Conservation (phyloP, 1,140 invertebrate species). For the Drosophila ogumai region DNA sequence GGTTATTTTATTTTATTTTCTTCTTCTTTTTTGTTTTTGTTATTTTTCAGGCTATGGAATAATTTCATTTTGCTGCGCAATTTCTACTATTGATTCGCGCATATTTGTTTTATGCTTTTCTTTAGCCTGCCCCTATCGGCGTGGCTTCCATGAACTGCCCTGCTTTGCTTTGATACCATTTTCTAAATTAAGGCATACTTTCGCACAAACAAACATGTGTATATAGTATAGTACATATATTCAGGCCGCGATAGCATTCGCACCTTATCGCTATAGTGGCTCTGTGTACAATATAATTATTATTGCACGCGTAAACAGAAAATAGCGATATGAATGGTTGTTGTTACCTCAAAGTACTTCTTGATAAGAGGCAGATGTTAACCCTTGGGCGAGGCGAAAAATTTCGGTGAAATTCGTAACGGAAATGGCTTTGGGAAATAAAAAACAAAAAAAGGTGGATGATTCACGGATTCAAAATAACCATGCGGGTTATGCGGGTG, state of each 20-base stretch:
- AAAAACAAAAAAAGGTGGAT: conserved; percentile 38
- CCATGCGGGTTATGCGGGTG: conserved; percentile 29
- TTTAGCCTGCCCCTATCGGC: conserved; percentile 41
- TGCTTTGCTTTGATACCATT: conserved; percentile 48
- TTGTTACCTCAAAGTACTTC: conserved; percentile 23
- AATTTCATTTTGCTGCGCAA: conserved; percentile 76
- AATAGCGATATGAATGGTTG: conserved; percentile 36
- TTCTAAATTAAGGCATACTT: conserved; percentile 35
- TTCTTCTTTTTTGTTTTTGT: conserved; percentile 38
- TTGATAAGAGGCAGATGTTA: conserved; percentile 45
- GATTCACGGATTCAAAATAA: conserved; percentile 39
- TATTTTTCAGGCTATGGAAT: conserved; percentile 64
- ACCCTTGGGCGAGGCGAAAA: conserved; percentile 18
- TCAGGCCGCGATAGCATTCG: conserved; percentile 18
- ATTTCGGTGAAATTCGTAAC: conserved; percentile 12
- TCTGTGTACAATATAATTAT: conserved; percentile 42
- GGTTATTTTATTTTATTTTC: conserved; percentile 57
- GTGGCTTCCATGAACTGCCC: conserved; percentile 32
- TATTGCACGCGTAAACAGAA: conserved; percentile 48
- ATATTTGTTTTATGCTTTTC: conserved; percentile 50
- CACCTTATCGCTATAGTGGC: conserved; percentile 39
- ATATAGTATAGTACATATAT: neutral
- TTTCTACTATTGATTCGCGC: conserved; percentile 74
- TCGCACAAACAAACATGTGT: conserved; percentile 9
- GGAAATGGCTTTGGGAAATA: conserved; percentile 39